Conservation (phyloP, 92 coral and sea anemone species). For the Plumapathes pennacea region DNA sequence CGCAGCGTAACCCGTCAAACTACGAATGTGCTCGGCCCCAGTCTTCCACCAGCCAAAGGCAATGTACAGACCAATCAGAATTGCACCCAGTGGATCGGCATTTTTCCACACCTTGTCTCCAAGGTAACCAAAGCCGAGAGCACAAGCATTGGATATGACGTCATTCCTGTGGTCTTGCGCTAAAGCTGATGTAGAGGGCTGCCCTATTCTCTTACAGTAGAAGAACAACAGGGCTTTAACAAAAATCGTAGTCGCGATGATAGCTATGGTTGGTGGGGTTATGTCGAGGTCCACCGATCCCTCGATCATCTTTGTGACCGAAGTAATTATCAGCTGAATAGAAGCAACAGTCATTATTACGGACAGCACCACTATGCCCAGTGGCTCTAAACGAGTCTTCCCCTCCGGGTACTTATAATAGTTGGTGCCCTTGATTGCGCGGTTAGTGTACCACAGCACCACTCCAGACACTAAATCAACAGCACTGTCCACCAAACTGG, state of each 20-base stretch:
- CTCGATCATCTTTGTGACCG: conserved; percentile 59
- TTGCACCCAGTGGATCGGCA: conserved; percentile 93
- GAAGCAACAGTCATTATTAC: conserved; percentile 97
- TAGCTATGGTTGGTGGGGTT: conserved; percentile 62
- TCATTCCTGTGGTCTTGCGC: conserved; percentile 98
- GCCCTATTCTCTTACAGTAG: conserved; percentile 55
- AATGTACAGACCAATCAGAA: conserved; percentile 84
- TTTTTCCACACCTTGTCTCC: conserved; percentile 87
- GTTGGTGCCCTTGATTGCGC: conserved; percentile 80
- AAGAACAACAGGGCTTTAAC: conserved; percentile 62
- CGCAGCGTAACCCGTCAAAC: conserved; percentile 84
- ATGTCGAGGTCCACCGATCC: conserved; percentile 69
- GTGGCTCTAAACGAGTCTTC: conserved; percentile 86
- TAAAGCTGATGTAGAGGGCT: conserved; percentile 68
- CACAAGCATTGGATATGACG: conserved; percentile 79
- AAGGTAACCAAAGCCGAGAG: conserved; percentile 84
- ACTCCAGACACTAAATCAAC: conserved; percentile 83
- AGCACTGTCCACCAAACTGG: conserved; percentile 95
- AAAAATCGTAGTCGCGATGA: conserved; percentile 65
- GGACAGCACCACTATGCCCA: conserved; percentile 80
- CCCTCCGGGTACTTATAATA: conserved; percentile 93
- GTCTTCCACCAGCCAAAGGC: conserved; percentile 85
- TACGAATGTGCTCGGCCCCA: conserved; percentile 78
- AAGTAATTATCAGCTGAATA: conserved; percentile 79
- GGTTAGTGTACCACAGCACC: conserved; percentile 81